phyloP scores from a whole-genome alignment of 2,888 invertebrate species.

The Ctenicera cuprea region DNA sequence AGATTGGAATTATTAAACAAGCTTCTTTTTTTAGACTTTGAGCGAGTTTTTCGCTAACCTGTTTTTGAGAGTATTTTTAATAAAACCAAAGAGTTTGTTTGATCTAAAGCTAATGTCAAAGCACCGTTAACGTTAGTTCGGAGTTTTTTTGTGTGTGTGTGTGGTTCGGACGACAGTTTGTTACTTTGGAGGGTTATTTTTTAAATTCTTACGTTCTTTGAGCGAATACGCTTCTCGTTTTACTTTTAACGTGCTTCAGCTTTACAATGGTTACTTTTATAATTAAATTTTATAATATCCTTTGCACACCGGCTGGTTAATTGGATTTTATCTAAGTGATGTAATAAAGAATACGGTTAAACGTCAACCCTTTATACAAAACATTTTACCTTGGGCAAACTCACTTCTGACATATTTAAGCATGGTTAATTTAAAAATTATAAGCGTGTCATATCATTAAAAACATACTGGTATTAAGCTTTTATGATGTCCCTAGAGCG shows the following conservation, averaged over 20 bases:
- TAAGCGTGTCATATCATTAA: conserved; percentile 68
- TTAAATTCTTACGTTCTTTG: conserved; percentile 32
- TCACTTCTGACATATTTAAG: conserved; percentile 59
- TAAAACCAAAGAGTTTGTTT: too few species aligned
- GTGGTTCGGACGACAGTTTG: neutral
- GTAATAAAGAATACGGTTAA: conserved; percentile 61
- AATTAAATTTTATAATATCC: conserved; percentile 64
- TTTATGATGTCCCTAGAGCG: conserved; percentile 63
- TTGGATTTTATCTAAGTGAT: conserved; percentile 63
- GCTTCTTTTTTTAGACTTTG: too few species aligned
- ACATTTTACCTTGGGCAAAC: conserved; percentile 58
- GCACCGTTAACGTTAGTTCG: too few species aligned
- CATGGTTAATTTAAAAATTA: conserved; percentile 69
- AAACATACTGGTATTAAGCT: conserved; percentile 66
- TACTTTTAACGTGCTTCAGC: conserved; percentile 39
- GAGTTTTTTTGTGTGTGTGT: too few species aligned
- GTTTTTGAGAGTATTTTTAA: too few species aligned
- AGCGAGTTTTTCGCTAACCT: too few species aligned
- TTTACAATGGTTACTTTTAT: conserved; percentile 60
- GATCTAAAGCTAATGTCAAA: too few species aligned
- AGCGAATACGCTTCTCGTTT: conserved; percentile 35
- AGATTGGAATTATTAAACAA: too few species aligned
- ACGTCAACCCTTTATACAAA: conserved; percentile 58
- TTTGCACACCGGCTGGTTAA: conserved; percentile 61
- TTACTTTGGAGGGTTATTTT: neutral